phyloP scores from a whole-genome alignment of 2,113 vertebrate genomes.

The Myrmecophaga tridactyla region DNA sequence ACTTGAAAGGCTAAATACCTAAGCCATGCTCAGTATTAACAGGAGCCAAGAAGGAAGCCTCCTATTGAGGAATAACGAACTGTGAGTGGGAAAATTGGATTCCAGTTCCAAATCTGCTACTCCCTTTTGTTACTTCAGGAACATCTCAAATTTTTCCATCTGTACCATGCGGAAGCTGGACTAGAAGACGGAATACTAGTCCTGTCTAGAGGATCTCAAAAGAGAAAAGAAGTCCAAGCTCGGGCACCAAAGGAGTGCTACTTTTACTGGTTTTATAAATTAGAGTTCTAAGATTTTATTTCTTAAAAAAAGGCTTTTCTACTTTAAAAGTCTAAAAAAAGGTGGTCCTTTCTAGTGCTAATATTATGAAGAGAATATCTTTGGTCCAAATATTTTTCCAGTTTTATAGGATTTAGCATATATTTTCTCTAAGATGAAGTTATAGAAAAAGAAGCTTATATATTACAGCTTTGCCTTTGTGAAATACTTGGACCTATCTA shows the following conservation, averaged over 20 bases:
- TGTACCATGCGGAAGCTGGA: no score
- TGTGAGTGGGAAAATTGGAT: fast-evolving
- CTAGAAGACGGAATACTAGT: not conserved
- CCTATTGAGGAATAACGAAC: fast-evolving
- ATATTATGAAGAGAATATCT: not conserved
- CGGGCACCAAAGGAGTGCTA: not conserved
- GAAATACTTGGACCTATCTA: not conserved
- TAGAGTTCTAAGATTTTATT: not conserved
- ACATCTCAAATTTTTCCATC: no score
- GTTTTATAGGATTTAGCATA: not conserved
- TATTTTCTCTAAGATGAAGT: not conserved
- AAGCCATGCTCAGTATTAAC: fast-evolving
- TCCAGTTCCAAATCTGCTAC: not conserved
- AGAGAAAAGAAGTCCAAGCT: not conserved
- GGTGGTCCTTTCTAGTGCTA: not conserved
- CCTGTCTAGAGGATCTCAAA: not conserved
- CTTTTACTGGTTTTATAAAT: not conserved
- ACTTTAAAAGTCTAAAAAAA: not conserved
- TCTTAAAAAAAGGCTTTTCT: no score
- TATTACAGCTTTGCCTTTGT: not conserved
- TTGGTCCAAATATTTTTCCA: not conserved
- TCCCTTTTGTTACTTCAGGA: not conserved
- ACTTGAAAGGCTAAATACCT: not conserved
- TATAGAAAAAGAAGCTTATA: not conserved
- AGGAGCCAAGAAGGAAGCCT: not conserved